These are phyloP conservation scores for Lasioglossum figueresi DNA, from an alignment of 2,888 invertebrate genomes.

Conservation along the genomic window DNA sequence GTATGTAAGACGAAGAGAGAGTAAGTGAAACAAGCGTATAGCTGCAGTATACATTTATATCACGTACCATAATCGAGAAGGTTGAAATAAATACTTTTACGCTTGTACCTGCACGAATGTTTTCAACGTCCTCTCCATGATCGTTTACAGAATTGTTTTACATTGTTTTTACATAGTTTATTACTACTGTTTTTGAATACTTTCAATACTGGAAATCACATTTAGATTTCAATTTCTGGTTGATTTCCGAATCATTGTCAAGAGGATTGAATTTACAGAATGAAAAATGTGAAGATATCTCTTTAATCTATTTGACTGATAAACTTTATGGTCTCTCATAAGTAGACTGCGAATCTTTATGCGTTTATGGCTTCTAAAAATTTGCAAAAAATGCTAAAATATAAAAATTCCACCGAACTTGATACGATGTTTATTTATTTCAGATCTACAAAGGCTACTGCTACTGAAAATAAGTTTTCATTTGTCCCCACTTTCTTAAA, in stretches of 20 bases:
- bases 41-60: conserved; percentile 49
- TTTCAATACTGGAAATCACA: neutral
- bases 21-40: conserved; percentile 43
- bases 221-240: neutral
- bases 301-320: too few relatives aligned
- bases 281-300: neutral
- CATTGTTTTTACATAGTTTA: neutral
- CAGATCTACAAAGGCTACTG: too few relatives aligned
- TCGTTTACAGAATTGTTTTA: neutral
- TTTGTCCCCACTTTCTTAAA: too few relatives aligned
- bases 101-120: conserved; percentile 43
- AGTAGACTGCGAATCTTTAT: neutral
- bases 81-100: conserved; percentile 60
- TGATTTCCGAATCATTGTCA: neutral
- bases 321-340: neutral
- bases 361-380: too few relatives aligned
- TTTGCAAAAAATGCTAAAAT: too few relatives aligned
- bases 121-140: conserved; percentile 10
- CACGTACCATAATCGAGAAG: conserved; percentile 44
- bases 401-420: too few relatives aligned
- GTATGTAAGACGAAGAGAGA: conserved; percentile 45
- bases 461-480: too few relatives aligned
- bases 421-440: too few relatives aligned
- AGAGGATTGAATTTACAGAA: neutral
- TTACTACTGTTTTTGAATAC: neutral